phyloP scores from a whole-genome alignment of 2,113 vertebrate species.

The Sialia sialis region DNA sequence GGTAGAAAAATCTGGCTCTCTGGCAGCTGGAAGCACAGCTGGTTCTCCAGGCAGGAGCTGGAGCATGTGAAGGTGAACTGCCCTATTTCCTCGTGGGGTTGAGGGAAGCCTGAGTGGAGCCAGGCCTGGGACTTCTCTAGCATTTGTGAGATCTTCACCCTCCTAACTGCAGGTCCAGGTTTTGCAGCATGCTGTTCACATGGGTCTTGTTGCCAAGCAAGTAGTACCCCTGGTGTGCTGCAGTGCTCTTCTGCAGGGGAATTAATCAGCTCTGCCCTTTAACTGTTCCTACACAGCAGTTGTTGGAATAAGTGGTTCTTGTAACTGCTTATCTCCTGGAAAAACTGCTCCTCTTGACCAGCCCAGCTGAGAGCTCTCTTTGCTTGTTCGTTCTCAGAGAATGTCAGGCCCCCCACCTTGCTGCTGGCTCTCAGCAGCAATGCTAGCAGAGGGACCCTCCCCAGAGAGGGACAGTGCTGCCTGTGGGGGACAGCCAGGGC shows the following conservation, averaged over 20 bases:
- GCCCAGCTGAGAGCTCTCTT: not conserved
- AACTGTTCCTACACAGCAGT: not conserved
- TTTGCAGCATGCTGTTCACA: not conserved
- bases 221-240: not conserved
- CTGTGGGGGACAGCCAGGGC: not conserved
- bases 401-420: not conserved
- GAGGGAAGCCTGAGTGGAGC: not conserved
- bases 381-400: not conserved
- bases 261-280: not conserved
- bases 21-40: not conserved
- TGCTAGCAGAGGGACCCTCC: not conserved
- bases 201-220: rapidly evolving
- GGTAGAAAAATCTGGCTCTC: not conserved
- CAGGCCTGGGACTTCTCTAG: not conserved
- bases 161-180: not conserved
- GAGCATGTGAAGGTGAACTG: not conserved
- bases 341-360: not conserved
- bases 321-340: not conserved
- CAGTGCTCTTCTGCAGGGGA: not conserved
- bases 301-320: not conserved
- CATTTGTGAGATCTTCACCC: not conserved
- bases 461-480: not conserved
- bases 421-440: not conserved
- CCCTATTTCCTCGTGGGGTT: rapidly evolving
- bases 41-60: not conserved